phyloP scores from a whole-genome alignment of 2,113 vertebrate species.

The Leucopsar rothschildi region DNA sequence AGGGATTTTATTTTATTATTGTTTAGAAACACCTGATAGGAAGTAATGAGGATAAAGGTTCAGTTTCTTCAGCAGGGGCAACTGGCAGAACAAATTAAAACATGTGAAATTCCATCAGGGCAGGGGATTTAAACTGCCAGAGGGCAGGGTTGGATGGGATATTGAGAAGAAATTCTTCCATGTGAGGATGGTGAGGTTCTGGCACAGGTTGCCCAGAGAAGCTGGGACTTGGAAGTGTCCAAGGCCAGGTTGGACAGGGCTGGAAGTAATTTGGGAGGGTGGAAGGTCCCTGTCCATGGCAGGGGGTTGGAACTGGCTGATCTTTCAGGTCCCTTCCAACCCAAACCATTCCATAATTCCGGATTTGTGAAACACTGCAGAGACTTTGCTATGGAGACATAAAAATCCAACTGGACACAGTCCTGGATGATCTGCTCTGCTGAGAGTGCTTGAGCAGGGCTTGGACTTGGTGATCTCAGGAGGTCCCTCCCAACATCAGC shows the following conservation, averaged over 20 bases:
- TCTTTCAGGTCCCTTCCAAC: neutral
- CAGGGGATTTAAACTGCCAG: neutral
- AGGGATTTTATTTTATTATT: neutral
- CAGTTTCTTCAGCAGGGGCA: neutral
- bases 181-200: neutral
- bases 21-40: neutral
- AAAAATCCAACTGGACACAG: neutral
- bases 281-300: neutral
- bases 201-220: neutral
- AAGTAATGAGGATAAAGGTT: neutral
- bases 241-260: rapidly evolving
- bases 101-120: neutral
- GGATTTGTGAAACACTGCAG: neutral
- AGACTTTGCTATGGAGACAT: neutral
- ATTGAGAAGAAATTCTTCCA: neutral
- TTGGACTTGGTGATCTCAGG: neutral
- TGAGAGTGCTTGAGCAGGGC: neutral
- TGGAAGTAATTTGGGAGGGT: neutral
- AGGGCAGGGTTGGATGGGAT: neutral
- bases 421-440: neutral
- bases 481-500: neutral
- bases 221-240: neutral
- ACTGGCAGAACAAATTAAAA: neutral
- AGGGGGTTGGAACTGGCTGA: neutral
- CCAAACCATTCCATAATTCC: neutral